A percentile compares a stretch with the other conserved stretches of the same genome.
phyloP scores from a whole-genome alignment of 2,888 invertebrate species.

The Anoplius nigerrimus region DNA sequence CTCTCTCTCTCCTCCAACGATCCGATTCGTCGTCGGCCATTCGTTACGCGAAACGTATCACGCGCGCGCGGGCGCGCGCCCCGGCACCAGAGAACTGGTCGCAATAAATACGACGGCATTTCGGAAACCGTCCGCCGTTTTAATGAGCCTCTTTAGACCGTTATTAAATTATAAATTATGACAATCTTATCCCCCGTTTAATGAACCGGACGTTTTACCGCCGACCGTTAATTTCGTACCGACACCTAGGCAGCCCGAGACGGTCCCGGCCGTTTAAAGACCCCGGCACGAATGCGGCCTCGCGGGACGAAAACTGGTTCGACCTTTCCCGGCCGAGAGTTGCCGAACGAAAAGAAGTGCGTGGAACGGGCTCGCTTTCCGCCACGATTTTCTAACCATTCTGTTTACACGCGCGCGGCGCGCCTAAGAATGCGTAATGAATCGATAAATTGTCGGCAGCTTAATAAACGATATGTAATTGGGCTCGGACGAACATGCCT shows the following conservation, averaged over 20 bases:
- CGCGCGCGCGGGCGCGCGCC: no score
- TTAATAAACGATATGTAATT: no score
- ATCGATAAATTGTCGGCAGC: no score
- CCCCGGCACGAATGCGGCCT: conserved; percentile 8
- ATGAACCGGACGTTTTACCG: conserved; percentile 69
- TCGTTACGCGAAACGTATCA: no score
- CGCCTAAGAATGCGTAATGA: no score
- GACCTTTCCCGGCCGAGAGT: neutral
- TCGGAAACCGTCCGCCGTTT: conserved; percentile 66
- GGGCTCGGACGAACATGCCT: no score
- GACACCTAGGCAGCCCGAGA: conserved; percentile 58
- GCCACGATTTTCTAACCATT: no score
- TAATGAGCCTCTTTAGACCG: conserved; percentile 71
- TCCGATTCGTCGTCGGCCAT: no score
- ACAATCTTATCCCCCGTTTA: conserved; percentile 69
- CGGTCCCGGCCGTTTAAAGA: neutral
- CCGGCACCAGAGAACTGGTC: conserved; percentile 56
- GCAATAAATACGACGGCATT: conserved; percentile 70
- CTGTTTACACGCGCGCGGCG: no score
- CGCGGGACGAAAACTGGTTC: conserved; percentile 30
- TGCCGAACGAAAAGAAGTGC: neutral
- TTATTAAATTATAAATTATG: conserved; percentile 74
- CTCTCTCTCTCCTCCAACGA: no score
- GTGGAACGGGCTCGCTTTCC: neutral
- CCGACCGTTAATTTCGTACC: conserved; percentile 63